These are phyloP conservation scores for Zosterops hypoxanthus DNA, from an alignment of 2,113 vertebrate species.

Conservation along the genomic window DNA sequence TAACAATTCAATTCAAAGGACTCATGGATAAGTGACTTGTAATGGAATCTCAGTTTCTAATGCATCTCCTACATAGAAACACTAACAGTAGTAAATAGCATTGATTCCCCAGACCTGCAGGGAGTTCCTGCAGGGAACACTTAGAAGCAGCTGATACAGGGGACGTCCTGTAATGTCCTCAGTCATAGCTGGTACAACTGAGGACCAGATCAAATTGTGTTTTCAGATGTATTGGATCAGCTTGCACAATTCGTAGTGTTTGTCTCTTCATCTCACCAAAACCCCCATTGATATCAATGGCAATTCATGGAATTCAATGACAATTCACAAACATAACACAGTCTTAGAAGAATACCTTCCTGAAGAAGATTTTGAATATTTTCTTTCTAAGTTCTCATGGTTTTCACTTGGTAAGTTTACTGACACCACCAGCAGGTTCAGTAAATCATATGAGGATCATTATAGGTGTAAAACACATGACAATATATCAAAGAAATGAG, in stretches of 20 bases:
- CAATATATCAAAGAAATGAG: neutral
- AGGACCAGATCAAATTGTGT: neutral
- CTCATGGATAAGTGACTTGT: neutral
- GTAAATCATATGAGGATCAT: neutral
- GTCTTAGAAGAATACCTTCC: neutral
- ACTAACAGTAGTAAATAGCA: neutral
- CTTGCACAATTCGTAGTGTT: neutral
- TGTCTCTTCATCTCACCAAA: neutral
- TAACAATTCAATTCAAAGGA: neutral
- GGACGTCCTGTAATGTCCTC: neutral
- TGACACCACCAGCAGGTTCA: neutral
- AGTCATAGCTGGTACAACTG: neutral
- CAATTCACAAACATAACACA: neutral
- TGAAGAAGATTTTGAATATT: neutral
- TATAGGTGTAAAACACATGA: neutral
- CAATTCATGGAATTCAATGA: neutral
- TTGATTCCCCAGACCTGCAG: neutral
- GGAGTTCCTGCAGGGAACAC: neutral
- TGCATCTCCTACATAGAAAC: accelerated
- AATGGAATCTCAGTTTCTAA: neutral
- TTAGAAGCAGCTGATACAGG: neutral
- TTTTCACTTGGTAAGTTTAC: neutral
- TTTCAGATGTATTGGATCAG: neutral
- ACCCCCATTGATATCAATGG: neutral
- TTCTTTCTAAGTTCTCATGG: neutral